Percentiles rank a stretch among this genome's conserved stretches.
phyloP scores from a whole-genome alignment of 2,888 invertebrate species.

The Plagiodera versicolora region DNA sequence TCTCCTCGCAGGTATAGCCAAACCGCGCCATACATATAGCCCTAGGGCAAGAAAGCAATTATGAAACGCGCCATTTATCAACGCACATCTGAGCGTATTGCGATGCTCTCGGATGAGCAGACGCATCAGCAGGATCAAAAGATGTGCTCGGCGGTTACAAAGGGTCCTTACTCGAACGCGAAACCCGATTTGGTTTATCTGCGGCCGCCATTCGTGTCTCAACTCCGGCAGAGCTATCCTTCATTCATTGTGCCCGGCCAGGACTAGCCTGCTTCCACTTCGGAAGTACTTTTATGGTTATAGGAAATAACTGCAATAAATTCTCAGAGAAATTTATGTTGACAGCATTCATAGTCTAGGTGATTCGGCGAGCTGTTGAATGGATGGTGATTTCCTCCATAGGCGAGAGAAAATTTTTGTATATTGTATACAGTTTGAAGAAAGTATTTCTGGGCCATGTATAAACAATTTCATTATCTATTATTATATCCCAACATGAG shows the following conservation, averaged over 20 bases:
- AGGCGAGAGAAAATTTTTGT: no score
- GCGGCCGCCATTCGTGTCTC: conserved; percentile 37
- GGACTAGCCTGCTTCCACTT: conserved; percentile 19
- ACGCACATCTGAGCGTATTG: conserved; percentile 3
- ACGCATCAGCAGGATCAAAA: conserved; percentile 53
- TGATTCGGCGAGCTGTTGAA: not conserved
- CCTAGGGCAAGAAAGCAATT: conserved; percentile 13
- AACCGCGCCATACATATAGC: conserved; percentile 14
- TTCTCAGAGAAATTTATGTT: conserved; percentile 16
- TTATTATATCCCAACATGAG: no score
- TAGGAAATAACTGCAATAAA: conserved; percentile 21
- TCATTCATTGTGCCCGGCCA: conserved; percentile 7
- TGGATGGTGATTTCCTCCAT: not conserved
- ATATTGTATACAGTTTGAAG: no score
- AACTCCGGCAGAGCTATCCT: not conserved
- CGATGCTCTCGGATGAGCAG: conserved; percentile 32
- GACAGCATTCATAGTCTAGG: not conserved
- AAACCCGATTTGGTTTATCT: conserved; percentile 54
- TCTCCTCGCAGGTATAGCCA: not conserved
- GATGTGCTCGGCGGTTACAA: conserved; percentile 48
- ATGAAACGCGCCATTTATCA: conserved; percentile 3
- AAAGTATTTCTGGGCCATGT: no score
- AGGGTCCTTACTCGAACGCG: conserved; percentile 51
- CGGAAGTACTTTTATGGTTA: conserved; percentile 22
- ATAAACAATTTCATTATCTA: no score